Conservation (phyloP, 1,140 invertebrate species). For the Rhagoletis pomonella region DNA sequence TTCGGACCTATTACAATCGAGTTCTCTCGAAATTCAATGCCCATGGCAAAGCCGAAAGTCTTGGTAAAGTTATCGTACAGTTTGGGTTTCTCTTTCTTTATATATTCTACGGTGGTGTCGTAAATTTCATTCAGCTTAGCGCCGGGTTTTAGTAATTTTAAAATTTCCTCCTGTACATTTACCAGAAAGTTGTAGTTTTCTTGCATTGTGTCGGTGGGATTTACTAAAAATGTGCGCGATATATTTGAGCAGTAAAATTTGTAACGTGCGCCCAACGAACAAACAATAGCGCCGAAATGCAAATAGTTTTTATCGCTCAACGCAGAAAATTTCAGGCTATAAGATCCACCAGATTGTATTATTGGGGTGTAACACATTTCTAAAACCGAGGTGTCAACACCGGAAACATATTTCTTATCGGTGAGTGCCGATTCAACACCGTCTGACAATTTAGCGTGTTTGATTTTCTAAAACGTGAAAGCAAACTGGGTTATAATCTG, state of each 20-base stretch:
- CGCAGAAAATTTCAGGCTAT: conserved; percentile 97
- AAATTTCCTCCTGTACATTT: conserved; percentile 92
- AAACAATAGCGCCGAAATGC: conserved; percentile 97
- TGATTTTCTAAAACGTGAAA: conserved; percentile 85
- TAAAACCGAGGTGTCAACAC: conserved; percentile 89
- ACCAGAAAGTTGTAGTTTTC: conserved; percentile 96
- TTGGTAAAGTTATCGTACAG: conserved; percentile 95
- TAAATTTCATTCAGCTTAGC: conserved; percentile 93
- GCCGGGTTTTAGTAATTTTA: conserved; percentile 89
- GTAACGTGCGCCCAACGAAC: conserved; percentile 94
- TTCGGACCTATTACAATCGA: conserved; percentile 94
- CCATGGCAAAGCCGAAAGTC: conserved; percentile 96
- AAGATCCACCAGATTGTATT: conserved; percentile 98
- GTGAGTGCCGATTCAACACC: conserved; percentile 92
- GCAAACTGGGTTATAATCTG: too few relatives aligned
- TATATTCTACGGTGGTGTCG: conserved; percentile 86
- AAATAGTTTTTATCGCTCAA: conserved; percentile 94
- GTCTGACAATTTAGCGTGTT: conserved; percentile 95
- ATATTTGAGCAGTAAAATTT: conserved; percentile 99
- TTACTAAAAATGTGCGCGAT: conserved; percentile 96
- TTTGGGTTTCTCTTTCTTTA: conserved; percentile 91
- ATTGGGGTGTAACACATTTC: conserved; percentile 99
- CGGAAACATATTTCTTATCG: conserved; percentile 95
- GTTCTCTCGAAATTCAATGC: conserved; percentile 98
- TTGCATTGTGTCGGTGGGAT: conserved; percentile 88